A percentile compares a stretch with the other conserved stretches of the same genome.
Conservation (phyloP, 2,113 vertebrate species). For the Xerus inauris region DNA sequence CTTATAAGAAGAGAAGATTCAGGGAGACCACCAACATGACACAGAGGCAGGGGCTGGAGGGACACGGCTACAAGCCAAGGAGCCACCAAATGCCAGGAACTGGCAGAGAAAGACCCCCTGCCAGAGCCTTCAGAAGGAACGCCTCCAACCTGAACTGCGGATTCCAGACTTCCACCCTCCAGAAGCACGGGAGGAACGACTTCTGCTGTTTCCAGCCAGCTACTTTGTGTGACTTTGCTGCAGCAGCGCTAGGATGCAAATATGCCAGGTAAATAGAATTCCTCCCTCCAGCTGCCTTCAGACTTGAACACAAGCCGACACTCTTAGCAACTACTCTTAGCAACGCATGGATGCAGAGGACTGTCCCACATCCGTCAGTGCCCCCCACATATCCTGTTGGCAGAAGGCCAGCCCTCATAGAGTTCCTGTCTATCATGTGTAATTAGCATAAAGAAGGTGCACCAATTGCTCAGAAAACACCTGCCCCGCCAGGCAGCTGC, state of each 20-base stretch:
- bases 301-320: not conserved
- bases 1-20: not conserved
- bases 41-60: fast-evolving
- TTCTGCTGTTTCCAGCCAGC: not conserved
- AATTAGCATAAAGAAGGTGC: not conserved
- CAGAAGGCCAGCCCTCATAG: not conserved
- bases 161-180: not conserved
- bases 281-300: not conserved
- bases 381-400: not conserved
- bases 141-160: too few species aligned
- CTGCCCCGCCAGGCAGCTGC: not conserved
- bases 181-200: not conserved
- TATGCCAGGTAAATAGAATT: not conserved
- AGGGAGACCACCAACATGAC: fast-evolving
- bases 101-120: not conserved
- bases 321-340: too few species aligned
- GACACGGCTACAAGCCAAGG: not conserved
- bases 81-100: not conserved
- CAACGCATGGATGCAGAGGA: fast-evolving
- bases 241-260: not conserved
- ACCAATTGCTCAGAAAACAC: not conserved
- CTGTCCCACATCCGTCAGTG: not conserved
- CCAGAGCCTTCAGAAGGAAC: not conserved
- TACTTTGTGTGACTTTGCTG: not conserved
- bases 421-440: not conserved